phyloP scores from a whole-genome alignment of 2,888 invertebrate genomes.

The Sinohyriopsis cumingii region DNA sequence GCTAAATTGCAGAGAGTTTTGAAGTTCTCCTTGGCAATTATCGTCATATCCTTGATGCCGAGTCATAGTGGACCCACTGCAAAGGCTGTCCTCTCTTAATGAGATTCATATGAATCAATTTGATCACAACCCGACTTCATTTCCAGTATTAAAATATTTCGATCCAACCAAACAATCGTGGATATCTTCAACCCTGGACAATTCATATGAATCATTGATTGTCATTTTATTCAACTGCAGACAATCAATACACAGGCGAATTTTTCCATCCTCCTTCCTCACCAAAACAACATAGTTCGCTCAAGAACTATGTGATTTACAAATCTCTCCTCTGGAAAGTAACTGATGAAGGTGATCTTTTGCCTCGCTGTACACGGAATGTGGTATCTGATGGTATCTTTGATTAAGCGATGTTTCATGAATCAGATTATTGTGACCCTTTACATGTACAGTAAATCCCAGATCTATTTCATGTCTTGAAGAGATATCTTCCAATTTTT shows the following conservation, averaged over 20 bases:
- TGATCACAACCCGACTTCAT: constrained; percentile 11
- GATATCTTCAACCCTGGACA: constrained; percentile 8
- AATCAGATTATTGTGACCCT: too few species aligned
- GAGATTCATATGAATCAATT: constrained; percentile 9
- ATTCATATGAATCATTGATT: constrained; percentile 4
- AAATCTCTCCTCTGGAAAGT: background rate
- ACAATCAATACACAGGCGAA: constrained; percentile 9
- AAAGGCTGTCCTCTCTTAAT: constrained; percentile 9
- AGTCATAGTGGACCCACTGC: constrained; percentile 6
- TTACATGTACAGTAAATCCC: too few species aligned
- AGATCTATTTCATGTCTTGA: too few species aligned
- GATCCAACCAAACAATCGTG: constrained; percentile 5
- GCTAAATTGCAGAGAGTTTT: too few species aligned
- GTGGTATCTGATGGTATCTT: too few species aligned
- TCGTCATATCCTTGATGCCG: constrained; percentile 6
- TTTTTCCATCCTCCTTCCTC: constrained; percentile 11
- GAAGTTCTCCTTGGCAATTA: too few species aligned
- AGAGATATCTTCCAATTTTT: too few species aligned
- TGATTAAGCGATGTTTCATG: too few species aligned
- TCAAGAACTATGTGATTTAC: constrained; percentile 6
- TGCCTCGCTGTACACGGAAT: background rate
- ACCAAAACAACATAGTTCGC: constrained; percentile 12
- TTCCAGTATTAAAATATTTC: background rate
- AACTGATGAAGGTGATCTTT: background rate
- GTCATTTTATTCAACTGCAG: constrained; percentile 4